A percentile compares a stretch with the other conserved stretches of the same genome.
These are phyloP conservation scores for Anneissia japonica DNA, from an alignment of 35 echinoderm and acorn worm species.

Conservation along the genomic window DNA sequence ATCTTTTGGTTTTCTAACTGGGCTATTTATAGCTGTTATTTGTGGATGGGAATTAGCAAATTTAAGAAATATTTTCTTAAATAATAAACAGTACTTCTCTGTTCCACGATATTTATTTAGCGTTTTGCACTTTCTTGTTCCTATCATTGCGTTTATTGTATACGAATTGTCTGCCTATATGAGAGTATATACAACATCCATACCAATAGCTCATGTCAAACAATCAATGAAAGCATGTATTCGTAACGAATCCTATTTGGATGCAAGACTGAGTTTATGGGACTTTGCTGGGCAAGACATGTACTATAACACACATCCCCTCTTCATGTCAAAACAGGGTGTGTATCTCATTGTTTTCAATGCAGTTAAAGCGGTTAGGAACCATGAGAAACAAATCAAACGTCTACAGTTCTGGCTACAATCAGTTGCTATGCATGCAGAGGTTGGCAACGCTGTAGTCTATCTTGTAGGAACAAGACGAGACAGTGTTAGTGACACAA, in stretches of 20 bases:
- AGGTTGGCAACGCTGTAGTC: background rate
- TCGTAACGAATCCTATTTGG: background rate
- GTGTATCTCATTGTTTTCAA: conserved; percentile 9
- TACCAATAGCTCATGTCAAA: background rate
- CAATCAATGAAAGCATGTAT: background rate
- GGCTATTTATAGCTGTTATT: background rate
- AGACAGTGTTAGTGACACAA: background rate
- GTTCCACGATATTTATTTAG: background rate
- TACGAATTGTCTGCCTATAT: background rate
- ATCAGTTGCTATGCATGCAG: conserved; percentile 5
- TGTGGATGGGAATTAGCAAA: background rate
- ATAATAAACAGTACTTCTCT: too few relatives aligned
- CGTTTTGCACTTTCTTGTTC: background rate
- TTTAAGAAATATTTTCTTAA: too few relatives aligned
- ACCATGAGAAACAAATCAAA: background rate
- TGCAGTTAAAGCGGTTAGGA: background rate
- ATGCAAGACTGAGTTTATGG: conserved; percentile 4
- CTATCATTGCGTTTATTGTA: background rate
- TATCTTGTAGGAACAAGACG: conserved; percentile 1
- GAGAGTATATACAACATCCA: background rate
- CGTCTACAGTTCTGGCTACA: background rate
- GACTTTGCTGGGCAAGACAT: conserved; percentile 2
- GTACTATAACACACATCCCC: background rate
- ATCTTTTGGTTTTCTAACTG: background rate
- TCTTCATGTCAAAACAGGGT: background rate